phyloP scores from a whole-genome alignment of 2,113 vertebrate species.

The Peromyscus californicus region DNA sequence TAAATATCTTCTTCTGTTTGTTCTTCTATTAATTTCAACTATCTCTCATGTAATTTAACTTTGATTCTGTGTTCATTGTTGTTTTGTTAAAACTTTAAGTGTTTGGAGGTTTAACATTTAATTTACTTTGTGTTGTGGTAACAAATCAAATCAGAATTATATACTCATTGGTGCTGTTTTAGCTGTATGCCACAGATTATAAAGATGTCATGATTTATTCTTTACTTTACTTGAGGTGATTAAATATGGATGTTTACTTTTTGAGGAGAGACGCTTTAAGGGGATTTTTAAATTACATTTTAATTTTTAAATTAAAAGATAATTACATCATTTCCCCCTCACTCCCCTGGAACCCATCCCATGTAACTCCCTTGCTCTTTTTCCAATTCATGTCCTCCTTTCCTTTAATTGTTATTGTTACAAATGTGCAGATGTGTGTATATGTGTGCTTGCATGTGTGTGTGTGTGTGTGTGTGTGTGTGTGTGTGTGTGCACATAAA shows the following conservation, averaged over 20 bases:
- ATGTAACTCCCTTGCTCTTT: not conserved
- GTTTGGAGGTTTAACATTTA: not conserved
- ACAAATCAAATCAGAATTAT: not conserved
- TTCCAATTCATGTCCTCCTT: not conserved
- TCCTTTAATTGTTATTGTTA: not conserved
- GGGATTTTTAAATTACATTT: not conserved
- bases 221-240: not conserved
- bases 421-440: not conserved
- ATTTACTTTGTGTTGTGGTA: not conserved
- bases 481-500: not conserved
- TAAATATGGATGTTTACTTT: not conserved
- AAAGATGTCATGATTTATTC: not conserved
- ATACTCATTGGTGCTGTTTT: not conserved
- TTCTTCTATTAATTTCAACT: not conserved
- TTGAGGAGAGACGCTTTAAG: not conserved
- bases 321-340: not conserved
- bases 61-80: not conserved
- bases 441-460: not conserved
- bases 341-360: not conserved
- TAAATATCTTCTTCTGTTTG: not conserved
- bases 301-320: not conserved
- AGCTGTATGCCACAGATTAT: not conserved
- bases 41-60: not conserved
- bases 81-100: not conserved
- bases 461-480: not conserved